These are phyloP conservation scores for Halocaridina rubra DNA, from an alignment of 2,888 invertebrate genomes.

Conservation along the genomic window DNA sequence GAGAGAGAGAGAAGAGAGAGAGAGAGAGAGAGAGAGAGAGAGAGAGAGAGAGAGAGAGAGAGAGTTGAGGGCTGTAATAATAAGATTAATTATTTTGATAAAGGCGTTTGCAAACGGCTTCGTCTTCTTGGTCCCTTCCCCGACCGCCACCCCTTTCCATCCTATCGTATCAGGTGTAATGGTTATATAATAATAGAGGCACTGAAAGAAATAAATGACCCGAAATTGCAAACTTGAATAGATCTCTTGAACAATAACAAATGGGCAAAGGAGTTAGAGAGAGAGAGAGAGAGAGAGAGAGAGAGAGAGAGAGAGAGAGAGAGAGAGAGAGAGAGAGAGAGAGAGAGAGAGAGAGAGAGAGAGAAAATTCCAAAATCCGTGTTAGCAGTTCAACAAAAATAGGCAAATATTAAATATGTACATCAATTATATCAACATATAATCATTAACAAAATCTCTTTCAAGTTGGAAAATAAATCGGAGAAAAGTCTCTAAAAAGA, in stretches of 20 bases:
- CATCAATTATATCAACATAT: too few relatives aligned
- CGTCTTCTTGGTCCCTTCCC: conserved; percentile 2
- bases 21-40: neutral
- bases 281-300: neutral
- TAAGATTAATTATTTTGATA: conserved; percentile 3
- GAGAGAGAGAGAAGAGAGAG: neutral
- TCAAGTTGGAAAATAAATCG: too few relatives aligned
- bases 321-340: neutral
- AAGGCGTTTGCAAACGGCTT: conserved; percentile 50
- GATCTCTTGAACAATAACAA: conserved; percentile 7
- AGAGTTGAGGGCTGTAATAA: too few relatives aligned
- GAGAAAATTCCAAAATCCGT: too few relatives aligned
- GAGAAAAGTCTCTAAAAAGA: too few relatives aligned
- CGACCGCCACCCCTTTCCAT: too few relatives aligned
- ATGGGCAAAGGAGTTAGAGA: neutral
- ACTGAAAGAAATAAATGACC: conserved; percentile 60
- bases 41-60: neutral
- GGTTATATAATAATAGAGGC: conserved; percentile 61
- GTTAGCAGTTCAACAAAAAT: too few relatives aligned
- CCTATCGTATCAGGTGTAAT: conserved; percentile 60
- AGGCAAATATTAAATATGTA: too few relatives aligned
- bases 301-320: neutral
- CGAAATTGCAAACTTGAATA: conserved; percentile 49
- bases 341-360: neutral
- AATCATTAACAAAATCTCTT: too few relatives aligned